Conservation (phyloP, 2,888 invertebrate species). For the Drosophila nr. perissopoda region DNA sequence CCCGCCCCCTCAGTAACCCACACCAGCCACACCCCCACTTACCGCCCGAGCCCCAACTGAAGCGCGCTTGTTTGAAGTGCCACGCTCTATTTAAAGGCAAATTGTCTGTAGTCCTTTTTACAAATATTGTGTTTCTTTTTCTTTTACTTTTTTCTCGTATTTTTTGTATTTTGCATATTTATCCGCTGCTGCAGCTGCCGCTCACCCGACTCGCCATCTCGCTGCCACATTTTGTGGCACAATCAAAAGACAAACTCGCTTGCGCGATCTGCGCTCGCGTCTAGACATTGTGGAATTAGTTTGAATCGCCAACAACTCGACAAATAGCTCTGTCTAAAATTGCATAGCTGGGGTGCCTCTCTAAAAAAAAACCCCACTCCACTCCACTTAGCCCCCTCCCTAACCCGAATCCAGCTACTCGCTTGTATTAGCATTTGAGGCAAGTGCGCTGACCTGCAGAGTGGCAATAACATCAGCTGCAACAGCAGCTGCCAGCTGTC, state of each 20-base stretch:
- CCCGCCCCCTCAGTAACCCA: neutral
- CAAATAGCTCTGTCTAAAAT: constrained; percentile 69
- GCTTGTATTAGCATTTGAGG: constrained; percentile 54
- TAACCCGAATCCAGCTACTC: constrained; percentile 9
- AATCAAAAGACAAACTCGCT: constrained; percentile 67
- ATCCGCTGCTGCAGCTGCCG: constrained; percentile 53
- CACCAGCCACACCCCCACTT: neutral
- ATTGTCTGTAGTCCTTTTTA: constrained; percentile 80
- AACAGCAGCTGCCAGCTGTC: neutral
- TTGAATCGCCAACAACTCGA: constrained; percentile 43
- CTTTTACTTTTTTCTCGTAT: neutral
- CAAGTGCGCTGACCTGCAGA: constrained; percentile 63
- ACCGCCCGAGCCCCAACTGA: neutral
- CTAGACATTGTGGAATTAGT: constrained; percentile 72
- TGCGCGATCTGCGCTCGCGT: constrained; percentile 50
- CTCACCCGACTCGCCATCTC: neutral
- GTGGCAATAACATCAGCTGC: constrained; percentile 4
- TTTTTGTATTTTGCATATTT: constrained; percentile 57
- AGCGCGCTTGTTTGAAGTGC: constrained; percentile 75
- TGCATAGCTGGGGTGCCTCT: constrained; percentile 43
- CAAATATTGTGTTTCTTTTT: constrained; percentile 72
- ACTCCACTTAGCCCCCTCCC: neutral
- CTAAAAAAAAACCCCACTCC: neutral
- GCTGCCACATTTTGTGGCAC: constrained; percentile 31
- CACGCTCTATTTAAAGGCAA: constrained; percentile 81